A percentile compares a stretch with the other conserved stretches of the same genome.
These are phyloP conservation scores for Odontophorus gujanensis DNA, from an alignment of 2,113 vertebrate genomes.

Conservation along the genomic window DNA sequence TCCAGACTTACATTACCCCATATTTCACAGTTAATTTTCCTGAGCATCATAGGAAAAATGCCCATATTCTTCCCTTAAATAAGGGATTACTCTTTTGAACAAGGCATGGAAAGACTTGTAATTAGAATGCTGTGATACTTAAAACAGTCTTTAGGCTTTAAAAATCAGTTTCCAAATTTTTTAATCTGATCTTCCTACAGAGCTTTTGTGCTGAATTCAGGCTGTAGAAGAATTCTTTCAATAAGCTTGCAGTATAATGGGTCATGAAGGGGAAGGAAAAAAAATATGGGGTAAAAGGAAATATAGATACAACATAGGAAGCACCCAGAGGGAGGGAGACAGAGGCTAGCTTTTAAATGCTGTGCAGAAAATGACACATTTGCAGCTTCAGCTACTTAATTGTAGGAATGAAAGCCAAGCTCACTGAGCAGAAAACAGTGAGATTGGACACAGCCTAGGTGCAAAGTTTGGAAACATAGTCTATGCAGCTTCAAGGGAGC, in stretches of 20 bases:
- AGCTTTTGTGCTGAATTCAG: conserved; percentile 18
- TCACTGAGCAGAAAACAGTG: neutral
- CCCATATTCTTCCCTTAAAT: neutral
- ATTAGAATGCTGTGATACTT: conserved; percentile 19
- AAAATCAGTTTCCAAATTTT: conserved; percentile 5
- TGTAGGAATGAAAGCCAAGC: neutral
- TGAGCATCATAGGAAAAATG: neutral
- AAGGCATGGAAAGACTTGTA: conserved; percentile 8
- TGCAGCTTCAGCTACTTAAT: neutral
- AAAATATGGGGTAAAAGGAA: neutral
- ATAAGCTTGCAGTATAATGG: neutral
- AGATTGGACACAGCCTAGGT: neutral
- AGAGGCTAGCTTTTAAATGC: neutral
- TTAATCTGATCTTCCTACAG: neutral
- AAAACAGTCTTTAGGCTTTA: neutral
- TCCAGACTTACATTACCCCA: neutral
- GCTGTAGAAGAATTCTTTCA: conserved; percentile 6
- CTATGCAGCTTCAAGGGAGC: neutral
- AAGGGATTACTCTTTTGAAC: conserved; percentile 16
- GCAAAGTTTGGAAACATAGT: neutral
- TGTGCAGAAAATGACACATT: neutral
- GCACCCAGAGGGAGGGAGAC: neutral
- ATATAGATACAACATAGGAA: neutral
- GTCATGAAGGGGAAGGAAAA: neutral
- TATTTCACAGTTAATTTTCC: neutral